These are phyloP conservation scores for Mesorhabditis spiculigera DNA, from an alignment of 2,888 invertebrate species.

Conservation along the genomic window DNA sequence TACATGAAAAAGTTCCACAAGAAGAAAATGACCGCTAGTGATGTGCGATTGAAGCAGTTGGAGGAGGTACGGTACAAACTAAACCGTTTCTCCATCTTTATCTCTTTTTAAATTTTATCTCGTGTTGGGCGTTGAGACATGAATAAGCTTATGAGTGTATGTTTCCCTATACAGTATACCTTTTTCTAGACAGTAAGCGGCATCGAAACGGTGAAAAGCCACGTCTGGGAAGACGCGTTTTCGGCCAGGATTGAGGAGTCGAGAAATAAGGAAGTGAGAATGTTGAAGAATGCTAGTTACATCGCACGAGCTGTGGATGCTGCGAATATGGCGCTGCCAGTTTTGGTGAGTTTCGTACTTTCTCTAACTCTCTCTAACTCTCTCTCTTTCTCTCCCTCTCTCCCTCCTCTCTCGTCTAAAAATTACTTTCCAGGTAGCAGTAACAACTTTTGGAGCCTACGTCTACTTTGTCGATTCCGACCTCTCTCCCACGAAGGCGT, in stretches of 20 bases:
- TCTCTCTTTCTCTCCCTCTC: not conserved
- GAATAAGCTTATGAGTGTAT: too few species aligned
- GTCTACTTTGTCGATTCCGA: not conserved
- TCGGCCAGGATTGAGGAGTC: not conserved
- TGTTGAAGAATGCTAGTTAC: not conserved
- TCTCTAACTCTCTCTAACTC: not conserved
- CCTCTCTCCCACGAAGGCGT: conserved; percentile 9
- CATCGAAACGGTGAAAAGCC: not conserved
- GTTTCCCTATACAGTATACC: too few species aligned
- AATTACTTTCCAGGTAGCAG: not conserved
- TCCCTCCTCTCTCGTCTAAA: too few species aligned
- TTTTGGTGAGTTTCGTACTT: not conserved
- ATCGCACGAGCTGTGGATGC: not conserved
- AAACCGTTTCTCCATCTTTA: too few species aligned
- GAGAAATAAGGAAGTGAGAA: not conserved
- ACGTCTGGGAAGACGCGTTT: conserved; percentile 4
- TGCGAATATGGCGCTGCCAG: not conserved
- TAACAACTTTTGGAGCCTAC: not conserved
- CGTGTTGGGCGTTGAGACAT: too few species aligned
- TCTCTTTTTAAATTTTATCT: too few species aligned
- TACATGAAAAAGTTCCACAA: conserved; percentile 5
- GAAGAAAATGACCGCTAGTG: not conserved
- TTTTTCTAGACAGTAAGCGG: too few species aligned
- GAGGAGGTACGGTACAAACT: too few species aligned
- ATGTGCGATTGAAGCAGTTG: not conserved